phyloP scores from a whole-genome alignment of 2,113 vertebrate genomes.

The Hemichromis elongatus region DNA sequence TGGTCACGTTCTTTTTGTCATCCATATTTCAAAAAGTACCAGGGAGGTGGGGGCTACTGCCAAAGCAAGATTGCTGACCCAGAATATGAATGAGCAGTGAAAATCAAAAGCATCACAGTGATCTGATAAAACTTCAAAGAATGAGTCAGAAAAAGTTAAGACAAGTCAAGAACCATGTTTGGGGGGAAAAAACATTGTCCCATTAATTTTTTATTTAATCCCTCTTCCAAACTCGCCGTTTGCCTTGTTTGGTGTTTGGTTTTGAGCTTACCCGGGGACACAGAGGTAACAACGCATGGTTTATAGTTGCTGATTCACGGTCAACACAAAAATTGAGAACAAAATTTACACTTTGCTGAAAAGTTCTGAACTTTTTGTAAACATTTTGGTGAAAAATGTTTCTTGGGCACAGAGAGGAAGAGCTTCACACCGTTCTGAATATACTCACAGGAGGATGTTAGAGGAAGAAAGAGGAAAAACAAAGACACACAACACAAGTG shows the following conservation, averaged over 20 bases:
- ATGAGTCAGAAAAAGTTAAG: background rate
- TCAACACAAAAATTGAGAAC: background rate
- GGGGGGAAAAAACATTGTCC: background rate
- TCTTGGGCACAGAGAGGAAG: background rate
- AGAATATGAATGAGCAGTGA: conserved; percentile 45
- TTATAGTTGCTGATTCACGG: background rate
- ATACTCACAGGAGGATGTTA: background rate
- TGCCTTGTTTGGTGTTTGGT: background rate
- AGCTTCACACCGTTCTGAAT: conserved; percentile 1
- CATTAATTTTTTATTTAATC: background rate
- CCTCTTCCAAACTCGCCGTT: background rate
- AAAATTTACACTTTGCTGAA: background rate
- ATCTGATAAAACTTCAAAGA: conserved; percentile 43
- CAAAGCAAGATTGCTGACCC: conserved; percentile 5
- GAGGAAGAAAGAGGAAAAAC: background rate
- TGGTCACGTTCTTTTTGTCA: conserved; percentile 46
- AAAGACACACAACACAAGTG: conserved; percentile 29
- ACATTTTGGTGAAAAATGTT: background rate
- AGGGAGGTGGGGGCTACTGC: background rate
- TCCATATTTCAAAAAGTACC: conserved; percentile 49
- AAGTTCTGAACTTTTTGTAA: background rate
- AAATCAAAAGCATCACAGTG: background rate
- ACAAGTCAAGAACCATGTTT: background rate
- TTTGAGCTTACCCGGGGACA: background rate
- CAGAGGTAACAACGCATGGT: background rate